Percentiles rank a stretch among this genome's conserved stretches.
Evolutionary conservation across 2,113 vertebrate genomes (phyloP).

Genomic region (Periophthalmodon schlosseri): DNA sequence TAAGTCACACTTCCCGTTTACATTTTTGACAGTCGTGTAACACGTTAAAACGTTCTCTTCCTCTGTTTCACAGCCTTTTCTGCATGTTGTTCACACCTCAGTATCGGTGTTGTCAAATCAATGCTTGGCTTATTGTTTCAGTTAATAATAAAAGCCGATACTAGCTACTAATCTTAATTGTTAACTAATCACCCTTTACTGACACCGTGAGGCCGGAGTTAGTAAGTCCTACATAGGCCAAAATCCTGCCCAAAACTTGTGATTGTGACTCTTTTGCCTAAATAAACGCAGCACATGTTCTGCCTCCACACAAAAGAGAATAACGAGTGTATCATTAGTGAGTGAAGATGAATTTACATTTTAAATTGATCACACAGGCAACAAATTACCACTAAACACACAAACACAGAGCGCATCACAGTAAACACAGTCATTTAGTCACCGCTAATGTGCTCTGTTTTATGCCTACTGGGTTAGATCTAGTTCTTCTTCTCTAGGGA

Average conservation of each 20-base stretch:
- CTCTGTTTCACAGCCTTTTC: no score
- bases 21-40: no score
- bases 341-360: conserved; percentile 24
- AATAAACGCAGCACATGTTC: not conserved
- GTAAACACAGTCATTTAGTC: conserved; percentile 29
- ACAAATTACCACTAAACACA: conserved; percentile 18
- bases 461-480: conserved; percentile 22
- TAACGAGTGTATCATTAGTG: conserved; percentile 7
- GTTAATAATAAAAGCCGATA: no score
- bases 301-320: conserved; percentile 4
- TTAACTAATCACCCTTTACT: no score
- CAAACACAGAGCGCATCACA: conserved; percentile 20
- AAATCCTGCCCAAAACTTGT: not conserved
- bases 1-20: no score
- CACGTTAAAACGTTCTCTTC: no score
- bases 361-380: conserved; percentile 20
- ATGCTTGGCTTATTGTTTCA: no score
- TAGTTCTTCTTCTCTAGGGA: conserved; percentile 8
- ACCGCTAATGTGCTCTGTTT: conserved; percentile 19
- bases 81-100: no score
- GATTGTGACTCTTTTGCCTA: not conserved
- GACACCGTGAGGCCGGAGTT: no score
- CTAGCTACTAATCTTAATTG: no score
- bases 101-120: no score
- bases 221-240: no score